Percentiles rank a stretch among this genome's conserved stretches.
These are phyloP conservation scores for Poecile atricapillus DNA, from an alignment of 2,113 vertebrate species.

Conservation along the genomic window DNA sequence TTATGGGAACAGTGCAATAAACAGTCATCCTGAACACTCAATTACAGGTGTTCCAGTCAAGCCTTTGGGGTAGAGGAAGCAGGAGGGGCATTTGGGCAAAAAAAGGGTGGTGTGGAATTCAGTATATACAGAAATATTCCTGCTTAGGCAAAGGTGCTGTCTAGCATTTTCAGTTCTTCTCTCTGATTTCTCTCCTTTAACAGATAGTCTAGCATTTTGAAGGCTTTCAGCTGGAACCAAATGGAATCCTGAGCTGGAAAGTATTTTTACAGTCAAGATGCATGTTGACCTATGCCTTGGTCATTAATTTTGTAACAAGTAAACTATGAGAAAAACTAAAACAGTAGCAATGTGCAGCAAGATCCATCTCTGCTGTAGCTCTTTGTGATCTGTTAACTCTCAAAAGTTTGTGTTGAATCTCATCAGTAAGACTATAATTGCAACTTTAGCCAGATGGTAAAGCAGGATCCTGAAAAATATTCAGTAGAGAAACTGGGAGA, in stretches of 20 bases:
- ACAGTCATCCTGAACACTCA: slow-evolving; percentile 32
- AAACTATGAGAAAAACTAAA: background rate
- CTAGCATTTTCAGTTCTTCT: background rate
- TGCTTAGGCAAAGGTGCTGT: background rate
- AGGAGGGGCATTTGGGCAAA: background rate
- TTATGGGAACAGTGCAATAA: slow-evolving; percentile 78
- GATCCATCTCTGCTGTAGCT: background rate
- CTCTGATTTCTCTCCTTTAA: background rate
- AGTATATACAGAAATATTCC: background rate
- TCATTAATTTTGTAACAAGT: background rate
- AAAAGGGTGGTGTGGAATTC: background rate
- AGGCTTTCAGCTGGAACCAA: slow-evolving; percentile 12
- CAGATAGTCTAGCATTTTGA: background rate
- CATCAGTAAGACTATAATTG: background rate
- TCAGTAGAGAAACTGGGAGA: background rate
- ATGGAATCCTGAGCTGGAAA: background rate
- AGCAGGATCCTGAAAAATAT: background rate
- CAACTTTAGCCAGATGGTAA: background rate
- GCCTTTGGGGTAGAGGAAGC: background rate
- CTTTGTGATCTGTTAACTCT: background rate
- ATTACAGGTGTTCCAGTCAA: slow-evolving; percentile 40
- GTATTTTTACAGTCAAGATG: background rate
- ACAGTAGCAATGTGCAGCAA: background rate
- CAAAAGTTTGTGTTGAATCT: background rate
- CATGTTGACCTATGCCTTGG: background rate